Evolutionary conservation across 2,888 invertebrate species (phyloP).

Genomic region (Parnassius mnemosyne): DNA sequence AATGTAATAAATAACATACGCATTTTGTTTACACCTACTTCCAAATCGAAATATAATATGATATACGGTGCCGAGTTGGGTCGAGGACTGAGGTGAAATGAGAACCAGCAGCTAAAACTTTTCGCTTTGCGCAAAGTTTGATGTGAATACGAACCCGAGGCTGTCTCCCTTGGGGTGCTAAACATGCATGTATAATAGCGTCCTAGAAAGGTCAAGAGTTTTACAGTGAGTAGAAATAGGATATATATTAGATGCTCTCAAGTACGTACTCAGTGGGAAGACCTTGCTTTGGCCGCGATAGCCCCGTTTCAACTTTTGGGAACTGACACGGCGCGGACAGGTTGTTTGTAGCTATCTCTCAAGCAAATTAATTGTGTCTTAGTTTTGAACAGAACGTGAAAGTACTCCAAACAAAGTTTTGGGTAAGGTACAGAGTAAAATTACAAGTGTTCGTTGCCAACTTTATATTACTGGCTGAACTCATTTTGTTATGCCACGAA

Average conservation of each 20-base stretch:
- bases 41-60: constrained; percentile 37
- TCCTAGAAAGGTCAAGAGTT: constrained; percentile 76
- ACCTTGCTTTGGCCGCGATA: constrained; percentile 48
- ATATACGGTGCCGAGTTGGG: constrained; percentile 36
- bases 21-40: constrained; percentile 1
- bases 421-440: constrained; percentile 57
- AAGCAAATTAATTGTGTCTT: constrained; percentile 77
- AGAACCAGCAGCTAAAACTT: constrained; percentile 65
- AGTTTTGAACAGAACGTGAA: constrained; percentile 68
- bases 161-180: constrained; percentile 60
- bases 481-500: constrained; percentile 29
- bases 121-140: constrained; percentile 71
- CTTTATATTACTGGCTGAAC: constrained; percentile 30
- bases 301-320: constrained; percentile 65
- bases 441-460: constrained; percentile 43
- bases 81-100: constrained; percentile 60
- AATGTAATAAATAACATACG: no score
- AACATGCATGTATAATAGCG: constrained; percentile 76
- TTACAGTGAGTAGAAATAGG: constrained; percentile 62
- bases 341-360: constrained; percentile 76
- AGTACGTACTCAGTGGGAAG: constrained; percentile 49
- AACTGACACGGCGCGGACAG: constrained; percentile 64
- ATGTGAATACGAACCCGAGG: constrained; percentile 65
- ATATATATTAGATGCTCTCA: constrained; percentile 72
- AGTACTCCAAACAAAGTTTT: constrained; percentile 67